Evolutionary conservation across 2,797 vertebrate species (phyloP).

Genomic region (Rhabdomys pumilio): DNA sequence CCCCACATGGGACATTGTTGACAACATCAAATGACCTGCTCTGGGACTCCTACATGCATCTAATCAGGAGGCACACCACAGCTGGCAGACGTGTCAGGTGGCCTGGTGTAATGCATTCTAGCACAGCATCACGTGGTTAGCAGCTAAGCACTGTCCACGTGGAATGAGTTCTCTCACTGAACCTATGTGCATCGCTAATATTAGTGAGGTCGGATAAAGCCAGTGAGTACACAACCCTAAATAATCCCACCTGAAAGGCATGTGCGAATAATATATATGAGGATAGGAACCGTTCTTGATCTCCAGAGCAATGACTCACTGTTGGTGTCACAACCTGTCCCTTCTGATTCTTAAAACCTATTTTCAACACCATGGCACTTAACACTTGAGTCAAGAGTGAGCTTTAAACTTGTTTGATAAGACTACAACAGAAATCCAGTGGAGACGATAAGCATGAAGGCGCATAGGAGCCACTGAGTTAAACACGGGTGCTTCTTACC

Average conservation of each 20-base stretch:
- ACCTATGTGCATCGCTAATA: background rate
- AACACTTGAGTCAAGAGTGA: background rate
- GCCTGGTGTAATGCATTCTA: accelerated
- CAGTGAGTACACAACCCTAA: background rate
- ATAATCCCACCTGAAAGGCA: background rate
- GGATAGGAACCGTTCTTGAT: background rate
- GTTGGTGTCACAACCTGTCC: background rate
- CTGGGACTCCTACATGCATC: background rate
- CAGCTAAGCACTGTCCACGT: background rate
- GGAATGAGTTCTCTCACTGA: background rate
- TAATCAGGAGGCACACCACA: accelerated
- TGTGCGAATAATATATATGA: accelerated
- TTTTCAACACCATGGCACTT: background rate
- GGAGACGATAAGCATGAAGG: background rate
- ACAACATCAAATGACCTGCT: background rate
- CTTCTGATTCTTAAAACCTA: background rate
- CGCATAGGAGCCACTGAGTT: background rate
- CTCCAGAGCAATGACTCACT: background rate
- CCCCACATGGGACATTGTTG: background rate
- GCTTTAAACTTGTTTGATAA: background rate
- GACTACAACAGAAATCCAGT: background rate
- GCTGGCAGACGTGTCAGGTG: too few species aligned
- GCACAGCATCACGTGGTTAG: background rate
- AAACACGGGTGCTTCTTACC: conserved; percentile 91
- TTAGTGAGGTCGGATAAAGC: background rate